phyloP scores from a whole-genome alignment of 2,888 invertebrate genomes.

The Callosobruchus maculatus region DNA sequence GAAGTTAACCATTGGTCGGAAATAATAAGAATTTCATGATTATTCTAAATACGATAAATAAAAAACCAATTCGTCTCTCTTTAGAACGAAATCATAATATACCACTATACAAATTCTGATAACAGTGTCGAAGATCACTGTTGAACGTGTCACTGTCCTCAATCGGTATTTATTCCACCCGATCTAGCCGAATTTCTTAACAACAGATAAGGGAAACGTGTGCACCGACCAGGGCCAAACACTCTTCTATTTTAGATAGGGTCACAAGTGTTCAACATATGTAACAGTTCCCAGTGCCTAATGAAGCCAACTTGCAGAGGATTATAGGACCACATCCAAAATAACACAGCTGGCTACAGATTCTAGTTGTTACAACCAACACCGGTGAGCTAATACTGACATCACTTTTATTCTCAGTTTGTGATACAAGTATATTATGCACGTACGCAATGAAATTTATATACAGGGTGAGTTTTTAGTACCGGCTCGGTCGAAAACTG shows the following conservation, averaged over 20 bases:
- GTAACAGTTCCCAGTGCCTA: conserved; percentile 21
- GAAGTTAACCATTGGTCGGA: conserved; percentile 40
- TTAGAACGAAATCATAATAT: conserved; percentile 20
- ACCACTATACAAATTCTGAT: conserved; percentile 22
- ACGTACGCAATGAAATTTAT: too few relatives aligned
- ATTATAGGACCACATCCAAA: background rate
- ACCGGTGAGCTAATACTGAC: background rate
- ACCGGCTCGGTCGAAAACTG: too few relatives aligned
- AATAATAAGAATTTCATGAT: conserved; percentile 35
- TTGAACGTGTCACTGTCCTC: conserved; percentile 35
- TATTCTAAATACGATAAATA: conserved; percentile 25
- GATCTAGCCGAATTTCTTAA: conserved; percentile 20
- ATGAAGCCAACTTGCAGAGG: conserved; percentile 10
- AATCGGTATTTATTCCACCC: conserved; percentile 21
- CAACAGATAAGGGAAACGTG: conserved; percentile 12
- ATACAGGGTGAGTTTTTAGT: too few relatives aligned
- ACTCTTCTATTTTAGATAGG: background rate
- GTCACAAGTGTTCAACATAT: conserved; percentile 31
- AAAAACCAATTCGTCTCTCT: conserved; percentile 21
- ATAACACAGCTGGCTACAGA: background rate
- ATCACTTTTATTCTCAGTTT: background rate
- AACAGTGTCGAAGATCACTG: conserved; percentile 37
- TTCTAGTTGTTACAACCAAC: background rate
- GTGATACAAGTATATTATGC: too few relatives aligned
- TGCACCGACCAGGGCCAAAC: conserved; percentile 2